A percentile compares a stretch with the other conserved stretches of the same genome.
Evolutionary conservation across 2,797 vertebrate species (phyloP).

Genomic region (Harpagifer antarcticus): DNA sequence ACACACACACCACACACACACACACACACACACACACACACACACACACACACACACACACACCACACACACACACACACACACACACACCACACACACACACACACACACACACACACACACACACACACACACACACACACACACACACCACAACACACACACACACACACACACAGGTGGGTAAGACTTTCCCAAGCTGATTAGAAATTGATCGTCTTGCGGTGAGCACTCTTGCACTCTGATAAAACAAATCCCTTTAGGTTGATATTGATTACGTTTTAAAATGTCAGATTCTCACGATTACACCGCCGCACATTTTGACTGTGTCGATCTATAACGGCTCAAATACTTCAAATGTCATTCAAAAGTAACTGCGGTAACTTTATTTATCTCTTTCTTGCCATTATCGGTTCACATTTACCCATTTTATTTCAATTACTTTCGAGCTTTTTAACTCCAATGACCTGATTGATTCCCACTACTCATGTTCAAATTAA

Average conservation of each 20-base stretch:
- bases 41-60: conserved; percentile 18
- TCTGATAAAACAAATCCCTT: conserved; percentile 63
- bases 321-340: conserved; percentile 29
- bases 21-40: conserved; percentile 40
- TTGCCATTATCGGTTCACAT: conserved; percentile 24
- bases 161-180: conserved; percentile 40
- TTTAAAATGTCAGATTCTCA: conserved; percentile 70
- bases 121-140: not conserved
- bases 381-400: conserved; percentile 30
- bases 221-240: conserved; percentile 49
- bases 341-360: conserved; percentile 48
- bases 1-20: not conserved
- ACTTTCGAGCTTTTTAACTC: not conserved
- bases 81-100: conserved; percentile 13
- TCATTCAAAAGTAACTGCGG: conserved; percentile 9
- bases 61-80: conserved; percentile 24
- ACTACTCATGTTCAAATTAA: not conserved
- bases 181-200: conserved; percentile 34
- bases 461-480: not conserved
- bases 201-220: conserved; percentile 63
- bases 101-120: not conserved
- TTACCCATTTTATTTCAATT: conserved; percentile 16
- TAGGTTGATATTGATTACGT: conserved; percentile 64
- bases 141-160: not conserved
- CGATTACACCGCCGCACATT: conserved; percentile 34